A percentile compares a stretch with the other conserved stretches of the same genome.
phyloP scores from a whole-genome alignment of 2,888 invertebrate species.

The Litoditis marina region DNA sequence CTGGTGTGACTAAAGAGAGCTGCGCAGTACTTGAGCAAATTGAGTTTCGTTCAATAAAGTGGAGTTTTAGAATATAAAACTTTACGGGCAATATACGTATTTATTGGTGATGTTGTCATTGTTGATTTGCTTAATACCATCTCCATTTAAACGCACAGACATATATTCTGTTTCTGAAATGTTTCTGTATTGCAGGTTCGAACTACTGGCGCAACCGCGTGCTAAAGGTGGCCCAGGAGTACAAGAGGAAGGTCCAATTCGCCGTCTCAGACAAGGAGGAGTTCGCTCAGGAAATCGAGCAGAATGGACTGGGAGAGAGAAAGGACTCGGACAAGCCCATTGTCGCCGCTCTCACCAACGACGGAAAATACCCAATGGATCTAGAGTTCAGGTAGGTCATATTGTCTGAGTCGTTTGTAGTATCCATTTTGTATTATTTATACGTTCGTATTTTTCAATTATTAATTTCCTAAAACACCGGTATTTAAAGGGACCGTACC shows the following conservation, averaged over 20 bases:
- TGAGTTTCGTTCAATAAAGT: no score
- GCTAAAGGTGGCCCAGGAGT: conserved; percentile 61
- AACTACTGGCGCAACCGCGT: conserved; percentile 93
- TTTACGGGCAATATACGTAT: no score
- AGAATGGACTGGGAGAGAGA: conserved; percentile 84
- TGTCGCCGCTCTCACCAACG: conserved; percentile 77
- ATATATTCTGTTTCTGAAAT: no score
- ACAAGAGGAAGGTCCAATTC: conserved; percentile 71
- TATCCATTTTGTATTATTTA: not conserved
- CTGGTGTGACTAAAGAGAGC: no score
- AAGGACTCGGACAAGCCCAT: conserved; percentile 81
- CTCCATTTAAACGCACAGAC: no score
- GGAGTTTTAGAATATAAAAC: no score
- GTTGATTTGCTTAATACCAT: no score
- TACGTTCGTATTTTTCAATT: not conserved
- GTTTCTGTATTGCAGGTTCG: conserved; percentile 68
- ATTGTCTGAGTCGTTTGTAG: not conserved
- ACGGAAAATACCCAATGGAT: conserved; percentile 83
- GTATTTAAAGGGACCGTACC: no score
- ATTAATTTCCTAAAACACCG: not conserved
- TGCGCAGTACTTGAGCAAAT: no score
- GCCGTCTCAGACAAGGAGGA: conserved; percentile 88
- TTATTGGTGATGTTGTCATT: no score
- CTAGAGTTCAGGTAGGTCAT: conserved; percentile 81
- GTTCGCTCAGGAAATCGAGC: conserved; percentile 88